Conservation (phyloP, 2,113 vertebrate genomes). For the Cervus canadensis region DNA sequence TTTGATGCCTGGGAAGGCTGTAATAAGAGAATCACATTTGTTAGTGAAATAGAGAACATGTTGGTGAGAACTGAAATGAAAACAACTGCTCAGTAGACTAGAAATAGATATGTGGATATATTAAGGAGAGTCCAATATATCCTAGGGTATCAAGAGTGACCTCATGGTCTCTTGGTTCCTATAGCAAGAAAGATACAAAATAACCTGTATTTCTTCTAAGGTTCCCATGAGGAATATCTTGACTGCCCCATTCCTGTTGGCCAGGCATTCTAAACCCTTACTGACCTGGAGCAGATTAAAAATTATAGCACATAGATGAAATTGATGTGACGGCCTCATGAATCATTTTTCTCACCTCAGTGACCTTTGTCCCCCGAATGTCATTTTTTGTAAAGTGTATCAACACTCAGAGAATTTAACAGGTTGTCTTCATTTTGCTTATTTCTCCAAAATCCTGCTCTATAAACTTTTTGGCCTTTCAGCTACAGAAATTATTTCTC, state of each 20-base stretch:
- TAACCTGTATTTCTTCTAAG: not conserved
- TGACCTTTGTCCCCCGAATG: slow-evolving; percentile 52
- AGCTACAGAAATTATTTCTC: slow-evolving; percentile 66
- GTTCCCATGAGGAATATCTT: slow-evolving; percentile 8
- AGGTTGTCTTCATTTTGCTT: slow-evolving; percentile 70
- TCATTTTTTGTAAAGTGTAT: slow-evolving; percentile 34
- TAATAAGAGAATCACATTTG: not conserved
- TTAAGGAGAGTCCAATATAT: not conserved
- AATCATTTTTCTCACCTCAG: slow-evolving; percentile 56
- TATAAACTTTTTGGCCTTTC: slow-evolving; percentile 69
- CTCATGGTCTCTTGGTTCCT: not conserved
- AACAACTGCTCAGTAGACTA: not conserved
- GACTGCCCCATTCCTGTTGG: not conserved
- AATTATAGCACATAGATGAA: slow-evolving; percentile 44
- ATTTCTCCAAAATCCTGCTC: slow-evolving; percentile 62
- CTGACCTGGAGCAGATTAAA: slow-evolving; percentile 46
- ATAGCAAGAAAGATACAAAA: not conserved
- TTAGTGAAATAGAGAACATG: not conserved
- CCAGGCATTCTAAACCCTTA: slow-evolving; percentile 22
- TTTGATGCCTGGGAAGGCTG: not conserved
- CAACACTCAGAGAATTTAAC: slow-evolving; percentile 50
- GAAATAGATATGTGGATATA: not conserved
- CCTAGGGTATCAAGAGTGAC: not conserved
- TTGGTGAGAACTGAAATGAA: not conserved
- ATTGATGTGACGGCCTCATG: slow-evolving; percentile 55